These are phyloP conservation scores for Goniozus legneri DNA, from an alignment of 1,140 invertebrate species.

Conservation along the genomic window DNA sequence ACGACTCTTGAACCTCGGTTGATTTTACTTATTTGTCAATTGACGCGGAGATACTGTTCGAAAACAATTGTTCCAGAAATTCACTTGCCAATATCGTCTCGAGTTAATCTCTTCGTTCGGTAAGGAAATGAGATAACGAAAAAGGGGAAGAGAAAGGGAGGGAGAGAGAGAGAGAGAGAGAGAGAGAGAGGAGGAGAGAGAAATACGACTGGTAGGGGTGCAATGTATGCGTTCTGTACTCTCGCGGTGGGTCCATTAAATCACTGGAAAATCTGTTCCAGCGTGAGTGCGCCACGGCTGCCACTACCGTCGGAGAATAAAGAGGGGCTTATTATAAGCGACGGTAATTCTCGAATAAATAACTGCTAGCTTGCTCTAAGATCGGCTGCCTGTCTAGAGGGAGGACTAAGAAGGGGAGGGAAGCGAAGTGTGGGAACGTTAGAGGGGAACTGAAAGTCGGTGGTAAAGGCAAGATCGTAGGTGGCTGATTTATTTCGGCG, in stretches of 20 bases:
- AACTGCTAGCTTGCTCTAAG: conserved; percentile 40
- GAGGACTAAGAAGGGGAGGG: conserved; percentile 35
- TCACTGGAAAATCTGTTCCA: conserved; percentile 52
- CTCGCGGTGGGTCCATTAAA: conserved; percentile 49
- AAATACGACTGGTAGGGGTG: neutral
- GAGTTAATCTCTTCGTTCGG: too few species aligned
- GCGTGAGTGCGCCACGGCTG: conserved; percentile 29
- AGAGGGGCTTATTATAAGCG: conserved; percentile 56
- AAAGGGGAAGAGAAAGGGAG: too few species aligned
- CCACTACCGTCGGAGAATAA: conserved; percentile 45
- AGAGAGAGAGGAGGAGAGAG: conserved; percentile 14
- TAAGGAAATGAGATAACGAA: too few species aligned
- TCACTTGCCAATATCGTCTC: too few species aligned
- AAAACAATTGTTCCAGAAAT: too few species aligned
- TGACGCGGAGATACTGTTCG: too few species aligned
- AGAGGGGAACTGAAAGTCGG: neutral
- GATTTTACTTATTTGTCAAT: too few species aligned
- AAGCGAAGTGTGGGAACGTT: conserved; percentile 13
- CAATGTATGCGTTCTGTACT: conserved; percentile 30
- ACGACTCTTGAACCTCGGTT: too few species aligned
- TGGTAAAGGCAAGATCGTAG: conserved; percentile 33
- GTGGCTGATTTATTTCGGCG: conserved; percentile 53
- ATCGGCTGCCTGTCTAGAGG: conserved; percentile 23
- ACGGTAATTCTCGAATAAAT: conserved; percentile 56
- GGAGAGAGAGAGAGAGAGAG: too few species aligned